Percentiles rank a stretch among this genome's conserved stretches.
Conservation (phyloP, 2,888 invertebrate genomes). For the Tribolium freemani region DNA sequence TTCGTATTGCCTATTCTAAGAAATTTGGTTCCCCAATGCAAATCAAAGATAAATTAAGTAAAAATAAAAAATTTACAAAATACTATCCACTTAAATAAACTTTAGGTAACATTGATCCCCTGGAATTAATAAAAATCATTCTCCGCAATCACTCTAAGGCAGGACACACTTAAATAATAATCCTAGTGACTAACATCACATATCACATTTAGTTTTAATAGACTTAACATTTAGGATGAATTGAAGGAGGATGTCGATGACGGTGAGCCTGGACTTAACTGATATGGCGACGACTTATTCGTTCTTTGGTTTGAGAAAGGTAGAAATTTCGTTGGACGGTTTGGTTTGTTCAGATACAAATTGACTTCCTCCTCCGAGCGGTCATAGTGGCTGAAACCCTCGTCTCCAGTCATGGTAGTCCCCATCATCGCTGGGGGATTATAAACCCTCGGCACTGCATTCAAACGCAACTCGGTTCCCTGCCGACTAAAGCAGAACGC, state of each 20-base stretch:
- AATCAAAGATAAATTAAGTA: slow-evolving; percentile 13
- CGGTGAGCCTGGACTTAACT: slow-evolving; percentile 27
- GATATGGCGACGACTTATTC: slow-evolving; percentile 13
- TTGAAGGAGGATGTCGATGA: slow-evolving; percentile 23
- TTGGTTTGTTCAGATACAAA: slow-evolving; percentile 54
- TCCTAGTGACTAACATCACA: slow-evolving; percentile 53
- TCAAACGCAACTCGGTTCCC: slow-evolving; percentile 70
- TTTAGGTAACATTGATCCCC: slow-evolving; percentile 39
- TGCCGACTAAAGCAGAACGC: slow-evolving; percentile 77
- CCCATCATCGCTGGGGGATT: slow-evolving; percentile 59
- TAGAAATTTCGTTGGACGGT: slow-evolving; percentile 52
- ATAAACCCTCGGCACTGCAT: slow-evolving; percentile 53
- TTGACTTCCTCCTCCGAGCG: slow-evolving; percentile 58
- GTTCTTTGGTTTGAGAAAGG: slow-evolving; percentile 54
- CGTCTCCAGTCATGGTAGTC: slow-evolving; percentile 42
- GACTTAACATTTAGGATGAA: slow-evolving; percentile 34
- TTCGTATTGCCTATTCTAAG: slow-evolving; percentile 30
- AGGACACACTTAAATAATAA: slow-evolving; percentile 39
- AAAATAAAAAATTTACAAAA: slow-evolving; percentile 27
- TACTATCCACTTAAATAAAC: slow-evolving; percentile 14
- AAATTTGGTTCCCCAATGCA: slow-evolving; percentile 23
- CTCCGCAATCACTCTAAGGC: slow-evolving; percentile 31
- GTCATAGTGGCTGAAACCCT: slow-evolving; percentile 53
- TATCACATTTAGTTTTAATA: slow-evolving; percentile 53
- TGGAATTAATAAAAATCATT: slow-evolving; percentile 29